Evolutionary conservation across 2,888 invertebrate species (phyloP).

Genomic region (Cynaeus angustus): DNA sequence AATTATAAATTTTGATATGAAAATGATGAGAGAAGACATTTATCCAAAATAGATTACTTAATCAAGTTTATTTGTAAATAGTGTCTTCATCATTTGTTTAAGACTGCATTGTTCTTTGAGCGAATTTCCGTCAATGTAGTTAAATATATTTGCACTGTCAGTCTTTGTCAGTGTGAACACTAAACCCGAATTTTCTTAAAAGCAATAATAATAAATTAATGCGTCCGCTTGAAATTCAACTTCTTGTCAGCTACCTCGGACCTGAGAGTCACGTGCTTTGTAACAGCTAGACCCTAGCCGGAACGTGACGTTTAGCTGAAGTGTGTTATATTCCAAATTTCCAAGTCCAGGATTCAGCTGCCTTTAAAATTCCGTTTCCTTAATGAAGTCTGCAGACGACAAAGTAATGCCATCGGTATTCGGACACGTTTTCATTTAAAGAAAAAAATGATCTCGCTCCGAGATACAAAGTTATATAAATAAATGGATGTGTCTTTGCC

Average conservation of each 20-base stretch:
- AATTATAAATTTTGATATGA: too few species aligned
- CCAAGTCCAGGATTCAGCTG: slow-evolving; percentile 27
- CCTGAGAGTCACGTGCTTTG: slow-evolving; percentile 29
- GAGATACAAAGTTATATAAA: slow-evolving; percentile 25
- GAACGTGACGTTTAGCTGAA: slow-evolving; percentile 38
- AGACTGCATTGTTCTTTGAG: not conserved
- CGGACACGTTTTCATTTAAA: slow-evolving; percentile 35
- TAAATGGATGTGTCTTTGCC: slow-evolving; percentile 18
- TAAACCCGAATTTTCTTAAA: too few species aligned
- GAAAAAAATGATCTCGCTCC: slow-evolving; percentile 20
- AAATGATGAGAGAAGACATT: too few species aligned
- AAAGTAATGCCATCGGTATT: slow-evolving; percentile 32
- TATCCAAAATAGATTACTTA: too few species aligned
- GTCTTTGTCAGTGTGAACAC: too few species aligned
- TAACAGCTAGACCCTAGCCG: slow-evolving; percentile 25
- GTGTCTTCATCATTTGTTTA: slow-evolving; percentile 1
- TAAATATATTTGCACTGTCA: too few species aligned
- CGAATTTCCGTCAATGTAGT: too few species aligned
- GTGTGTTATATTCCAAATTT: slow-evolving; percentile 30
- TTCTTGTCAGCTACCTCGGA: slow-evolving; percentile 17
- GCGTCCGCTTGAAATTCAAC: too few species aligned
- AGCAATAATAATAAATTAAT: too few species aligned
- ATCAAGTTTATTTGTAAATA: too few species aligned
- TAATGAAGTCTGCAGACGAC: slow-evolving; percentile 40
- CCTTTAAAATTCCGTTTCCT: slow-evolving; percentile 28